Base-by-base conservation (phyloP, 53 echinoderm and acorn worm species). In the Echinometra lucunter region DNA sequence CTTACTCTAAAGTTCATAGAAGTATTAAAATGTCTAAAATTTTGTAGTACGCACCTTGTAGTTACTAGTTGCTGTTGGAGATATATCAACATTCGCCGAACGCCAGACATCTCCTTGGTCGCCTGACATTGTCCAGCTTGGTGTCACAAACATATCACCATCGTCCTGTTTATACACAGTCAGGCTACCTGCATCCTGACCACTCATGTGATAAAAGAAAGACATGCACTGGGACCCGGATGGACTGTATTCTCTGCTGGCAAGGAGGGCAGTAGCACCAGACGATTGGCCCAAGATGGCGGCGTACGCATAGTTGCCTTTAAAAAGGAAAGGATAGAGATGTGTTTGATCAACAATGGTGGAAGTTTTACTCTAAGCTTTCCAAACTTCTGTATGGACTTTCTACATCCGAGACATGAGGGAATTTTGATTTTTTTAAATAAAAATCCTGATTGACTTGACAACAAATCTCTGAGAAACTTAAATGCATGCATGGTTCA, bases 191-290 rank as follows among this genome's bases (percentile, higher is more conserved):
- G 95, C 91, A 66, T 96, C 83, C 30, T 87, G 85, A 3, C 99
- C 97, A 45, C 92, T 95, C 95, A 98, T 88, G 95, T 98, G 97
- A 66, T 97, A 98, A 94, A 96, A 98, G 98, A 98, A 98, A 0
- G 15, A 92, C 6, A 98, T 90, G 74, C 98, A 98, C 9, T 91
- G 93, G 1, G 96, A 95, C 5, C 95, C 95, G 13, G 94, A 94
- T 11, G 95, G 95, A 37, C 94, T 93, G 91, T 97, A 98, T 30
- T 88, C 19, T 18, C 90, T 92, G 75, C 97, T 94, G 58, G 72
- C 94, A 1, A 96, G 91, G 75, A 93, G 93, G 80, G 93, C 93
- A 19, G 93, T 93, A 57, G 56, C 32, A 13, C 93, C 93, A 55
- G 49, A 30, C 38, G 93, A 38, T 37, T 95, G 88, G 6, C 90